Evolutionary conservation across 2,888 invertebrate species (phyloP), one percentile per base, ranked within the genome.

Genomic region (Cheilosia impressa): DNA sequence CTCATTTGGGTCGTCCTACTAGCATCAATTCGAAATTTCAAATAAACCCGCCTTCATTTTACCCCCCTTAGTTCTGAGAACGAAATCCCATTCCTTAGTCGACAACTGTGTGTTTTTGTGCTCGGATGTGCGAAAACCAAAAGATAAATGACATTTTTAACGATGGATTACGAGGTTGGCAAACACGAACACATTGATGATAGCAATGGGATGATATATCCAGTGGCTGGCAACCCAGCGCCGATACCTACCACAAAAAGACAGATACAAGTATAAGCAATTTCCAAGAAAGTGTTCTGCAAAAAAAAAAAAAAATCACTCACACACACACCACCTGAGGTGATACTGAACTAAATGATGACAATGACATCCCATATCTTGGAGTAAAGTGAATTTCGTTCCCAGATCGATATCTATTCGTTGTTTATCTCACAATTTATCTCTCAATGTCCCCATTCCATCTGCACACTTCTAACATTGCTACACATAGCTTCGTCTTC

Each of bases 401-500:
- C 50, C 19, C 34, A 65, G 80, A 85, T 85, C 80, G 71, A 80
- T 85, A 80, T 80, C 66, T 17, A 60, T 76, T 60, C 71, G 71
- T 80, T 84, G 68, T 83, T 83, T 79, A 83, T 73, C 79, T 57
- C 78, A 63, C 78, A 78, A 78, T 79, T 79, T 79, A 72, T 79
- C 52, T 65, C 57, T 63, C 50, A 71, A 71, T 62, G 57, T 50
- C 43, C 34, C 68, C 52, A 38, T 15, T 19, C 13, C 60, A 5
- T 17, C 4, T 19, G 17, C 55, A 17, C 24, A 17, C 50, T 19
- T 6, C 0, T 27, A 31, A 31, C 19, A 22, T 27, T 43, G 22
- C 19, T 57, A 76, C 45, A 76, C 45, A 38, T 38, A 38, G 38
- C 38, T 38, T 60, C 43, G 50, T 66, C 57, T 65, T 50, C 81